Evolutionary conservation across 2,113 vertebrate species (phyloP), one percentile per base, ranked within the genome.

Genomic region (Notiomystis cincta): DNA sequence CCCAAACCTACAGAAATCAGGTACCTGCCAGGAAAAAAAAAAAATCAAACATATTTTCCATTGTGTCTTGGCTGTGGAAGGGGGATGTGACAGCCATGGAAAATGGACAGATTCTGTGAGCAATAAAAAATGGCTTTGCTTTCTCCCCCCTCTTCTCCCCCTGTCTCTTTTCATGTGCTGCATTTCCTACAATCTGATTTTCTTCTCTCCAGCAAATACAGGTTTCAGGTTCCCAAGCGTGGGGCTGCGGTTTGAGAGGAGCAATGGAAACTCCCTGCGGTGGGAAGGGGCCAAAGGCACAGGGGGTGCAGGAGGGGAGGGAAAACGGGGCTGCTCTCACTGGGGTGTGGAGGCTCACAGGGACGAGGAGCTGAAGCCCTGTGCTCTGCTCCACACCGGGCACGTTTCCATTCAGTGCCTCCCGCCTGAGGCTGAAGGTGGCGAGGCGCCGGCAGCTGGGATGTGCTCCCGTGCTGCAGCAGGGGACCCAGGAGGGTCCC

Each of bases 41-140:
- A 82, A 87, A 64, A 65, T 73, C 66, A 87, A 96, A 80, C 60
- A 54, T 92, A 90, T 95, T 97, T 96, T 97, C 96, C 79, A 0
- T 77, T 9, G 1, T 84, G 50, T 91, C 86, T 96, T 96, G 92
- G 96, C 91, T 80, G 82, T 72, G 57, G 82, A 78, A 96, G 56
- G 61, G 65, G 81, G 42, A 65, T 94, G 87, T 93, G 96, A 95
- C 96, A 95, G 91, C 89, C 87, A 94, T 73, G 92, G 96, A 96
- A 95, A 95, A 91, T 61, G 71, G 89, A 82, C 73, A 91, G 56
- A 76, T 47, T 54, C 89, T 92, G 82, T 1, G 28, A 85, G 87
- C 71, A 83, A 92, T 88, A 77, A 90, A 95, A 76, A 35, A 9
- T 7, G 4, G 56, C 75, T 85, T 79, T 53, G 13, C 64, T 44